Percentiles rank a stretch among this genome's conserved stretches.
These are phyloP conservation scores for Platyscapa corneri DNA, from an alignment of 1,140 invertebrate genomes.

Conservation along the genomic window DNA sequence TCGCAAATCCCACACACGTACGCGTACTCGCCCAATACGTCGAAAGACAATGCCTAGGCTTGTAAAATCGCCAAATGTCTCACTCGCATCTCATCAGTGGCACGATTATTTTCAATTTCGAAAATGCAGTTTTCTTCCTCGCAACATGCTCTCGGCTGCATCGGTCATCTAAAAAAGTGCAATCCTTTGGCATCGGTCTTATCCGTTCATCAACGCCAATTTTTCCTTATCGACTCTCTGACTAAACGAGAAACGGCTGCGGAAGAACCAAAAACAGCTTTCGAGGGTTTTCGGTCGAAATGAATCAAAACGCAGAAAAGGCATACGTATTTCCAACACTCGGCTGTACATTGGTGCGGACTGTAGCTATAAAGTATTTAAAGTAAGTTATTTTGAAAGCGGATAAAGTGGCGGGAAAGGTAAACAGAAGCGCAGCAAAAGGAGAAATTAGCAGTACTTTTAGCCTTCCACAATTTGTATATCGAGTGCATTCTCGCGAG, in stretches of 20 bases:
- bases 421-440: not conserved
- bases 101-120: not conserved
- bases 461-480: not conserved
- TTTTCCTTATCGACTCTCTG: too few relatives aligned
- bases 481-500: not conserved
- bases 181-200: too few relatives aligned
- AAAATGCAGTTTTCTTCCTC: not conserved
- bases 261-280: not conserved
- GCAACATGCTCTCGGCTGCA: too few relatives aligned
- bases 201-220: too few relatives aligned
- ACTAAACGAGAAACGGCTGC: too few relatives aligned
- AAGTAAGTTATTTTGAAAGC: not conserved
- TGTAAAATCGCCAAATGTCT: not conserved
- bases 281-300: not conserved
- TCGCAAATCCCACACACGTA: not conserved
- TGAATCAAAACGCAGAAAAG: not conserved
- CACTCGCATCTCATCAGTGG: not conserved
- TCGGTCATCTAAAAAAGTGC: not conserved
- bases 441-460: not conserved
- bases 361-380: not conserved
- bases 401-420: not conserved
- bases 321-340: not conserved
- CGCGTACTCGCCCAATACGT: not conserved
- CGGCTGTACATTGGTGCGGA: not conserved
- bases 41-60: not conserved